Base-by-base conservation (phyloP, 2,797 vertebrate species). In the Leptoclinus maculatus region DNA sequence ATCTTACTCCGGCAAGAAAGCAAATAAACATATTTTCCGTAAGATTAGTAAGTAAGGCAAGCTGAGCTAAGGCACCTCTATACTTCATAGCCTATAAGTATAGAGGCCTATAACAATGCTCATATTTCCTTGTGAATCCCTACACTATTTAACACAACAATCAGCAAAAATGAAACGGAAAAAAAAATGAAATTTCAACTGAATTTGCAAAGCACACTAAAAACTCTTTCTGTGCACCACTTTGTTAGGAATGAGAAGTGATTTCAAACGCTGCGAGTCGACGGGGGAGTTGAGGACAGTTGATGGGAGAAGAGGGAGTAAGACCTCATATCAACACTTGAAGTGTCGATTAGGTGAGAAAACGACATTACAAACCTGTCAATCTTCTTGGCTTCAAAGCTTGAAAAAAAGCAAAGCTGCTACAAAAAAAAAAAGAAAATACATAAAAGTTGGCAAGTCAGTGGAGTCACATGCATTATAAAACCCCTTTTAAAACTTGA, bases 301-400 rank as follows among this genome's bases (percentile, higher is more conserved):
- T 83, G 83, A 85, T 62, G 75, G 83, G 21, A 43, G 39, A 63
- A 57, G 68, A 71, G 23, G 39, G 45, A 78, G 25, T 81, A 73
- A 66, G 67, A 80, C 73, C 66, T 79, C 66, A 47, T 38, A 69
- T 89, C 84, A 82, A 86, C 89, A 84, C 90, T 51, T n/a, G 79
- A 68, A 83, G 88, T 92, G 87, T 91, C 70, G 81, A 91, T 91
- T 83, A 89, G 78, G 86, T 89, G 91, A 91, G 88, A 89, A 88
- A 88, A 87, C 67, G 10, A 72, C 76, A 74, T 88, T 62, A 45
- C 75, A 71, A 71, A 47, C 1, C 73, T 69, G 85, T 91, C 86
- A 89, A 83, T 91, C 86, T 88, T 79, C 73, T 29, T 49, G 34
- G 76, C 70, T 23, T 66, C 80, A 57, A 57, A 29, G 67, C 73